Base-by-base conservation (phyloP, 2,888 invertebrate species). In the Tetheella fluctuosa region DNA sequence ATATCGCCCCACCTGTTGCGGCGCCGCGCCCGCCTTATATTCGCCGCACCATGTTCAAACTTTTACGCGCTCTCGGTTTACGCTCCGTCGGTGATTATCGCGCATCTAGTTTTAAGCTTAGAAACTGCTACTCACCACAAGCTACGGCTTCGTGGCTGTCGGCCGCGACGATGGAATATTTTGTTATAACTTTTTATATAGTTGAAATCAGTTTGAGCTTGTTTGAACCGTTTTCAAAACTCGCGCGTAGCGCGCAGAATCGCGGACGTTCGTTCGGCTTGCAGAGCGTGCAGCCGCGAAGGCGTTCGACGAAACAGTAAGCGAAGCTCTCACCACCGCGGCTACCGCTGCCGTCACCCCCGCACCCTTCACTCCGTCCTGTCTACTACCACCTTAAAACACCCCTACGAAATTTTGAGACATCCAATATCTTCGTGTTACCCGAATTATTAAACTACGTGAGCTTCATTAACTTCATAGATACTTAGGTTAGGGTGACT, bases 1-100 rank as follows among this genome's bases (percentile, higher is more conserved):
- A 89, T 89, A 90, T 75, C 76, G 74, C 67, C 77, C 81, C 84
- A 89, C 89, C 88, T 89, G 89, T 89, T 89, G 89, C 88, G 84
- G 77, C 82, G 81, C 79, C 85, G 83, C 83, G 80, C 80, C 77
- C 73, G 78, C 75, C 76, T 76, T 69, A 70, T 66, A 71, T 48
- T 20, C 69, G 69, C 70, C 64, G 61, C 64, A 68, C 71, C 67
- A 64, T 67, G 68, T 77, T 75, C 73, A 88, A 90, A 88, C 82
- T 90, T 88, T 88, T 84, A 81, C 83, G 81, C 85, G 34, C 34
- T 34, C 34, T 13, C 34, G 74, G 67, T 75, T 73, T 62, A 69
- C 73, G 74, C 68, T 67, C 64, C 63, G 66, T 60, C 70, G 64
- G 58, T 62, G 57, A 63, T 23, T 58, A 63, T 62, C 65, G 58